Evolutionary conservation across 2,888 invertebrate genomes (phyloP).

Genomic region (Drosophila pullipes): DNA sequence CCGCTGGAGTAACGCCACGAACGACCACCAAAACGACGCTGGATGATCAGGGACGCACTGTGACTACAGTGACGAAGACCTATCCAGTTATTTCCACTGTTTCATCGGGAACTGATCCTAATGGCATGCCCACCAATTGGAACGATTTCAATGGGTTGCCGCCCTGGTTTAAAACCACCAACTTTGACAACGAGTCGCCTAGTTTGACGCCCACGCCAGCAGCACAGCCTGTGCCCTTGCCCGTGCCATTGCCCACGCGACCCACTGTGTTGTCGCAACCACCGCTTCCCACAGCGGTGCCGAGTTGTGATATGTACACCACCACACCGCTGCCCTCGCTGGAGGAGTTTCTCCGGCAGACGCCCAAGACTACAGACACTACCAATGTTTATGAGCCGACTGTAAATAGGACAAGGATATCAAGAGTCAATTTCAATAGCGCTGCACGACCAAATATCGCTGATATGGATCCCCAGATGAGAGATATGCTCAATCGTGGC

Average conservation of each 20-base stretch:
- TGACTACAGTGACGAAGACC: conserved; percentile 49
- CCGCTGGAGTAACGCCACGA: conserved; percentile 49
- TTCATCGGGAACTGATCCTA: conserved; percentile 4
- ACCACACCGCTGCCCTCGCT: conserved; percentile 9
- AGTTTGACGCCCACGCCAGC: background rate
- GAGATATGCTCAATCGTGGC: conserved; percentile 48
- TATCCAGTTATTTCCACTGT: conserved; percentile 30
- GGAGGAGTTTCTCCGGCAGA: background rate
- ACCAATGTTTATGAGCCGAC: conserved; percentile 57
- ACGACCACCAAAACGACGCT: conserved; percentile 51
- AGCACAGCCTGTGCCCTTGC: conserved; percentile 9
- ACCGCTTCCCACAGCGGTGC: conserved; percentile 37
- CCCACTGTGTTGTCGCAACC: conserved; percentile 4
- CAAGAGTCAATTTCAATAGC: conserved; percentile 31
- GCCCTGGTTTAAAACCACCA: conserved; percentile 10
- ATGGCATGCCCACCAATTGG: conserved; percentile 2
- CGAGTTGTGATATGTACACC: background rate
- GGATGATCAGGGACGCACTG: conserved; percentile 59
- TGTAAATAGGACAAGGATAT: conserved; percentile 23
- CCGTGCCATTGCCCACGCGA: background rate
- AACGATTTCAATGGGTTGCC: background rate
- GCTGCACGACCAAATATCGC: conserved; percentile 15
- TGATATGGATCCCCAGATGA: conserved; percentile 50
- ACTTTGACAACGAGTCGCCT: background rate
- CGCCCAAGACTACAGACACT: background rate